These are phyloP conservation scores for Neolamprologus sp. DNA, from an alignment of 2,113 vertebrate species.

Conservation along the genomic window DNA sequence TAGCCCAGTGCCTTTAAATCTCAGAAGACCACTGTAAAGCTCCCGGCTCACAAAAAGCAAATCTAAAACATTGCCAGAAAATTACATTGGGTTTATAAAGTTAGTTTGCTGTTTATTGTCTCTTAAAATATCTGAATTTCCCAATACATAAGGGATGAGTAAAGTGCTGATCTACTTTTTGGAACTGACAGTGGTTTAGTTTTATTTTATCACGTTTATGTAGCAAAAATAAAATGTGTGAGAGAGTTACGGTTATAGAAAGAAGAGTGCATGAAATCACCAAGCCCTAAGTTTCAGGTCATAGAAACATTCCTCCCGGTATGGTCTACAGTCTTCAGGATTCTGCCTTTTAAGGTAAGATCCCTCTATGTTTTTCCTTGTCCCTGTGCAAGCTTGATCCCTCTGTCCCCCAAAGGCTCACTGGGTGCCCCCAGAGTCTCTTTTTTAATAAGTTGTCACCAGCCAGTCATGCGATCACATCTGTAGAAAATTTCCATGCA, in stretches of 20 bases:
- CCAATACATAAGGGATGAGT: neutral
- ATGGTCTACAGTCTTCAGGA: conserved; percentile 13
- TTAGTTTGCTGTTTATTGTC: neutral
- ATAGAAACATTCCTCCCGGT: conserved; percentile 38
- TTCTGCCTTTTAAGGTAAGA: conserved; percentile 75
- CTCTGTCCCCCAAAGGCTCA: conserved; percentile 12
- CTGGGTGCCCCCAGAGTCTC: conserved; percentile 20
- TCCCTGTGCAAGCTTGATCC: conserved; percentile 15
- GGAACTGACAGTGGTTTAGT: neutral
- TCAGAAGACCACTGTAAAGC: neutral
- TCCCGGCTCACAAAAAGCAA: neutral
- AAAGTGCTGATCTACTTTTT: neutral
- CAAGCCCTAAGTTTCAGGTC: conserved; percentile 21
- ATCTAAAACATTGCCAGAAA: neutral
- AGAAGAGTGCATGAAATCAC: neutral
- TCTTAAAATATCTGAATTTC: conserved; percentile 3
- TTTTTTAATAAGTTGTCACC: conserved; percentile 60
- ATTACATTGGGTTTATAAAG: neutral
- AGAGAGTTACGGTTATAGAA: neutral
- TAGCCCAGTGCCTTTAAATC: neutral
- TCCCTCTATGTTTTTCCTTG: conserved; percentile 31
- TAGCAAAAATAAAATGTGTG: neutral
- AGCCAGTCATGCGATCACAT: conserved; percentile 56
- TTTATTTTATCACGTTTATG: neutral
- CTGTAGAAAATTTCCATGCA: conserved; percentile 48